phyloP scores from a whole-genome alignment of 2,797 vertebrate genomes.

The Sebastes taczanowskii region DNA sequence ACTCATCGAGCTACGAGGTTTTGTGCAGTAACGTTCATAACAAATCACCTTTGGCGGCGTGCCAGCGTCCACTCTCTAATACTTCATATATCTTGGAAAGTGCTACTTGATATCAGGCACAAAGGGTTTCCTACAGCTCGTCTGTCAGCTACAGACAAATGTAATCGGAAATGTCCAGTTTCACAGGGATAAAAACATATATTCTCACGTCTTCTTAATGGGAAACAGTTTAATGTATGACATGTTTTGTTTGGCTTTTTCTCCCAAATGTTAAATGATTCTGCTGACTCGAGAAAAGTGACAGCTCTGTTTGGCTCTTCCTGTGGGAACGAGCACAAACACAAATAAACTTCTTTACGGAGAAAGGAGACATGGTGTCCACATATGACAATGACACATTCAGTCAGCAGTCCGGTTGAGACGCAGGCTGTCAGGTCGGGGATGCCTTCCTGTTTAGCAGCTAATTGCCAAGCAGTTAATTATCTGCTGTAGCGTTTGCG shows the following conservation, averaged over 20 bases:
- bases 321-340: constrained; percentile 46
- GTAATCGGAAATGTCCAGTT: constrained; percentile 12
- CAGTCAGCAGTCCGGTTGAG: not conserved
- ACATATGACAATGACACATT: constrained; percentile 53
- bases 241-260: constrained; percentile 16
- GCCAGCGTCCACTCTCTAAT: constrained; percentile 28
- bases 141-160: constrained; percentile 6
- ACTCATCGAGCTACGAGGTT: constrained; percentile 41
- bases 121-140: not conserved
- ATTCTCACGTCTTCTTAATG: constrained; percentile 9
- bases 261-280: not conserved
- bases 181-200: constrained; percentile 3
- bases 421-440: constrained; percentile 20
- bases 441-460: constrained; percentile 71
- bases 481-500: constrained; percentile 46
- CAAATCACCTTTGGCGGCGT: constrained; percentile 33
- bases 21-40: constrained; percentile 38
- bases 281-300: constrained; percentile 4
- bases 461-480: constrained; percentile 68
- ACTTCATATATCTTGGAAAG: constrained; percentile 15
- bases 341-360: constrained; percentile 41
- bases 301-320: constrained; percentile 26
- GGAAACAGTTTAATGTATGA: not conserved
- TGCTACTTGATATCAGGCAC: constrained; percentile 38
- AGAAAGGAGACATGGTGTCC: constrained; percentile 39